These are phyloP conservation scores for Poecilus cupreus DNA, from an alignment of 2,888 invertebrate genomes.

Conservation along the genomic window DNA sequence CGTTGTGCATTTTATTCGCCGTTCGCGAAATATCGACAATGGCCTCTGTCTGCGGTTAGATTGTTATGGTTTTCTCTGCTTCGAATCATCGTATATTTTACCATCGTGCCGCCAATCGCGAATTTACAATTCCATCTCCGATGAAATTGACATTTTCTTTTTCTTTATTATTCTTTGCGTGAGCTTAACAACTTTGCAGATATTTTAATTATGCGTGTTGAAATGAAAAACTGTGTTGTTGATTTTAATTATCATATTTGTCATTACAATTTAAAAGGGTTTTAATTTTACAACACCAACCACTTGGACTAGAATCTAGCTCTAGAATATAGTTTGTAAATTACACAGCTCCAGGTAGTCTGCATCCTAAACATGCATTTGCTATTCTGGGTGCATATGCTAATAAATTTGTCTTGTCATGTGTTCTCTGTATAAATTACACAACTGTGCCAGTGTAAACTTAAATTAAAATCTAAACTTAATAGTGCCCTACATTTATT, in stretches of 20 bases:
- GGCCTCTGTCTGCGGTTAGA: conserved; percentile 32
- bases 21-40: conserved; percentile 28
- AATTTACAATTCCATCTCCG: conserved; percentile 30
- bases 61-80: conserved; percentile 40
- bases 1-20: conserved; percentile 44
- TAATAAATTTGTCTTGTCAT: conserved; percentile 51
- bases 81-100: not conserved
- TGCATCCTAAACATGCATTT: conserved; percentile 40
- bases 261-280: not conserved
- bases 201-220: not conserved
- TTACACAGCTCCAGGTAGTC: conserved; percentile 27
- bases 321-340: conserved; percentile 13
- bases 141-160: conserved; percentile 29
- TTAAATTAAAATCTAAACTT: conserved; percentile 51
- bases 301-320: not conserved
- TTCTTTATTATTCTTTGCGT: not conserved
- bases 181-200: not conserved
- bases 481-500: conserved; percentile 17
- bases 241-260: not conserved
- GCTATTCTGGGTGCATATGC: conserved; percentile 45
- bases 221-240: not conserved
- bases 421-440: conserved; percentile 48
- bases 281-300: not conserved
- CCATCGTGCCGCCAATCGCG: not conserved
- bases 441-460: conserved; percentile 40